phyloP scores from a whole-genome alignment of 2,888 invertebrate species.

The Parapristionchus giblindavisi region DNA sequence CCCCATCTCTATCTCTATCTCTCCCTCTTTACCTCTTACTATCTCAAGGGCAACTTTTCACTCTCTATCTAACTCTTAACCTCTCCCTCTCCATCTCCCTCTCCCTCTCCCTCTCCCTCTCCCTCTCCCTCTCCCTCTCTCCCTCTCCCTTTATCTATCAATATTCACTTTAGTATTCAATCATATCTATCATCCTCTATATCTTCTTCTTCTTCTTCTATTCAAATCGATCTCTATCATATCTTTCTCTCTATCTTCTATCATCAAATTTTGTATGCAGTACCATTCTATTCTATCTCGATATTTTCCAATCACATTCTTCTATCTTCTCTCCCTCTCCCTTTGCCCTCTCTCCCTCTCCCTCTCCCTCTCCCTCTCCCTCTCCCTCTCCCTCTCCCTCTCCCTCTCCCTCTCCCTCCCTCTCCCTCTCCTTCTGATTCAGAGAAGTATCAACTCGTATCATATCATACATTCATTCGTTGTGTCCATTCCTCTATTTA shows the following conservation, averaged over 20 bases:
- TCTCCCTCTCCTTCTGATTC: too few relatives aligned
- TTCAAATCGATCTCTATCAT: constrained; percentile 1
- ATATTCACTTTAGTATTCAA: not conserved
- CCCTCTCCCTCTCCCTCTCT: not conserved
- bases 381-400: not conserved
- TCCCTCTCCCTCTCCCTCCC: constrained; percentile 1
- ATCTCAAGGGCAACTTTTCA: not conserved
- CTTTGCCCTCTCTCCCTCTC: constrained; percentile 11
- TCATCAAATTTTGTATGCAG: too few relatives aligned
- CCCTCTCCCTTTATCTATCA: not conserved
- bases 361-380: constrained; percentile 9
- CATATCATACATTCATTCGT: too few relatives aligned
- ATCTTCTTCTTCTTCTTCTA: constrained; percentile 9
- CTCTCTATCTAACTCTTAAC: constrained; percentile 13
- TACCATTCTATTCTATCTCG: not conserved
- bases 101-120: not conserved
- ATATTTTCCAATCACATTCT: not conserved
- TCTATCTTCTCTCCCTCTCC: not conserved
- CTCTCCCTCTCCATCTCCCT: constrained; percentile 3
- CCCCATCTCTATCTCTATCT: not conserved
- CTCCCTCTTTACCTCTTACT: not conserved
- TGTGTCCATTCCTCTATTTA: too few relatives aligned
- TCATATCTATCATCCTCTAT: not conserved
- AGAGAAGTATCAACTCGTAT: too few relatives aligned
- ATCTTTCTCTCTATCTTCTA: too few relatives aligned